phyloP scores from a whole-genome alignment of 2,888 invertebrate species.

The Teleiodes luculella region DNA sequence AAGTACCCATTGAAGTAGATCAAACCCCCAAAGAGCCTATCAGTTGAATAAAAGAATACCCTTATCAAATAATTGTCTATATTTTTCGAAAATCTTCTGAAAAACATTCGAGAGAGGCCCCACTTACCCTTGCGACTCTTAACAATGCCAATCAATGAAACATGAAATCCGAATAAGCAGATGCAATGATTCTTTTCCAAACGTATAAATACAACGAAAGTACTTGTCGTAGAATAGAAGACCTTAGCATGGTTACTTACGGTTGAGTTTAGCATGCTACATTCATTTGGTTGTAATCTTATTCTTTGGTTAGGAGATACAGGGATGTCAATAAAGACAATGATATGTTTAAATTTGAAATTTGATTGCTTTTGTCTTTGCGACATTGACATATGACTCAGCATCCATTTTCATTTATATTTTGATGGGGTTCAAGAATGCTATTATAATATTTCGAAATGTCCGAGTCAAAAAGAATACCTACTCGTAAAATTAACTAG shows the following conservation, averaged over 20 bases:
- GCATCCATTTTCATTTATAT: background rate
- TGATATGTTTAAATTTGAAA: background rate
- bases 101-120: conserved; percentile 46
- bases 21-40: conserved; percentile 24
- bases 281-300: conserved; percentile 26
- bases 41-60: conserved; percentile 28
- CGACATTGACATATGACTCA: background rate
- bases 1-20: conserved; percentile 7
- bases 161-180: conserved; percentile 70
- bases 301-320: conserved; percentile 24
- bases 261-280: background rate
- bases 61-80: conserved; percentile 62
- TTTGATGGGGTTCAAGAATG: background rate
- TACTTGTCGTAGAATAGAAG: background rate
- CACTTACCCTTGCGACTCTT: conserved; percentile 46
- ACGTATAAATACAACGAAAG: conserved; percentile 26
- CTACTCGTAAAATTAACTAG: no score
- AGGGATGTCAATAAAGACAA: conserved; percentile 12
- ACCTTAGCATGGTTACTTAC: background rate
- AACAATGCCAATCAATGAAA: conserved; percentile 75
- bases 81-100: conserved; percentile 44
- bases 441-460: conserved; percentile 4
- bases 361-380: conserved; percentile 5
- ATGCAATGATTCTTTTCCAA: conserved; percentile 53
- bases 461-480: background rate